Evolutionary conservation across 2,797 vertebrate genomes (phyloP).

Genomic region (Trematomus bernacchii): DNA sequence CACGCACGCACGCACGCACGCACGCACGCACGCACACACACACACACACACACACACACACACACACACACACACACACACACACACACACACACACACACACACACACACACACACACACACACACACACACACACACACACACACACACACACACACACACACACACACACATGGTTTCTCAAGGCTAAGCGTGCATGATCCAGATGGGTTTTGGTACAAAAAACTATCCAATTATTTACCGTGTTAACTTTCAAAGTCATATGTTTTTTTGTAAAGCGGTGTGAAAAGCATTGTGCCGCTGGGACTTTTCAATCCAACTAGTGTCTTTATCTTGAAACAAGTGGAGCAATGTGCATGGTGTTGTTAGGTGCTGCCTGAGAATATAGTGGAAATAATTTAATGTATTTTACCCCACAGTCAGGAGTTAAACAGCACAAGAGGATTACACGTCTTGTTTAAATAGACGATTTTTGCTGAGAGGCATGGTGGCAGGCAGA

Average conservation of each 20-base stretch:
- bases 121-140: constrained; percentile 11
- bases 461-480: neutral
- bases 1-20: constrained; percentile 1
- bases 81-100: constrained; percentile 8
- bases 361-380: constrained; percentile 13
- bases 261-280: constrained; percentile 13
- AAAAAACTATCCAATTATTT: constrained; percentile 25
- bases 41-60: constrained; percentile 4
- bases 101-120: neutral
- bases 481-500: constrained; percentile 19
- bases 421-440: constrained; percentile 47
- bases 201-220: constrained; percentile 35
- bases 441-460: constrained; percentile 46
- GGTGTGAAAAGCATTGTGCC: neutral
- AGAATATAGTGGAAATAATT: constrained; percentile 41
- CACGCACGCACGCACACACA: constrained; percentile 6
- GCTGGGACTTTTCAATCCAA: constrained; percentile 29
- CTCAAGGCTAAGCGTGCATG: constrained; percentile 20
- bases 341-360: constrained; percentile 39
- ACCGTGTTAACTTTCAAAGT: neutral
- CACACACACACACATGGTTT: constrained; percentile 9
- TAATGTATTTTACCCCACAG: constrained; percentile 43
- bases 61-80: neutral
- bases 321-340: constrained; percentile 48
- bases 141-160: neutral